A percentile compares a stretch with the other conserved stretches of the same genome.
These are phyloP conservation scores for Scaptomyza caliginosa DNA, from an alignment of 2,888 invertebrate genomes.

Conservation along the genomic window DNA sequence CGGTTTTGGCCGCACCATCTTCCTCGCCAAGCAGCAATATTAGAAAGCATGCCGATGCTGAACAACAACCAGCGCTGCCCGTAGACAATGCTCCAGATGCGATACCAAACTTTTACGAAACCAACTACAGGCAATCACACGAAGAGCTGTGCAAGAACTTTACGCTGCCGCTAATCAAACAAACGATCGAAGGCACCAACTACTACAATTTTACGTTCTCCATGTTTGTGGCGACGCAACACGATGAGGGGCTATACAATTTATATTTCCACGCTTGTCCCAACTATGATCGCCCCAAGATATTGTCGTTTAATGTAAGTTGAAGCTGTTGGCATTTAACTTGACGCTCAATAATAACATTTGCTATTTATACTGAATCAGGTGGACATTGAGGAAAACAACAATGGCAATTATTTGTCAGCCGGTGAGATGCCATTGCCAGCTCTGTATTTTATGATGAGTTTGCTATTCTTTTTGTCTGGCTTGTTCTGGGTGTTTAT, in stretches of 20 bases:
- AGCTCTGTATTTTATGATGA: constrained; percentile 95
- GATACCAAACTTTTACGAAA: constrained; percentile 38
- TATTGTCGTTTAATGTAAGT: constrained; percentile 88
- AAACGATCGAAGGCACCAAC: constrained; percentile 84
- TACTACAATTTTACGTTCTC: constrained; percentile 87
- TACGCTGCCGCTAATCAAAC: constrained; percentile 86
- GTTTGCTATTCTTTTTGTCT: constrained; percentile 94
- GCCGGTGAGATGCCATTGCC: constrained; percentile 99
- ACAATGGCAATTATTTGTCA: constrained; percentile 93
- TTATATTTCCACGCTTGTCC: constrained; percentile 98
- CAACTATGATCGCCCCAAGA: constrained; percentile 85
- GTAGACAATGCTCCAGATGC: constrained; percentile 20
- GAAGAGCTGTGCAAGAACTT: constrained; percentile 84
- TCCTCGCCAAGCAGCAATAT: constrained; percentile 9
- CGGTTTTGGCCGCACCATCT: constrained; percentile 9
- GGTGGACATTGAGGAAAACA: constrained; percentile 95
- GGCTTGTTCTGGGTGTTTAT: constrained; percentile 96
- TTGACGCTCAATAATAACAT: neutral
- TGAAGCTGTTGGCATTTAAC: neutral
- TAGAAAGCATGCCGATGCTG: constrained; percentile 10
- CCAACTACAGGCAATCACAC: constrained; percentile 51
- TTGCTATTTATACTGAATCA: constrained; percentile 80
- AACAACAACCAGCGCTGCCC: constrained; percentile 33
- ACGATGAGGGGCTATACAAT: constrained; percentile 96
- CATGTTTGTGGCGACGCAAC: constrained; percentile 89